Base-by-base conservation (phyloP, 2,888 invertebrate species). In the Drosophila infuscata region DNA sequence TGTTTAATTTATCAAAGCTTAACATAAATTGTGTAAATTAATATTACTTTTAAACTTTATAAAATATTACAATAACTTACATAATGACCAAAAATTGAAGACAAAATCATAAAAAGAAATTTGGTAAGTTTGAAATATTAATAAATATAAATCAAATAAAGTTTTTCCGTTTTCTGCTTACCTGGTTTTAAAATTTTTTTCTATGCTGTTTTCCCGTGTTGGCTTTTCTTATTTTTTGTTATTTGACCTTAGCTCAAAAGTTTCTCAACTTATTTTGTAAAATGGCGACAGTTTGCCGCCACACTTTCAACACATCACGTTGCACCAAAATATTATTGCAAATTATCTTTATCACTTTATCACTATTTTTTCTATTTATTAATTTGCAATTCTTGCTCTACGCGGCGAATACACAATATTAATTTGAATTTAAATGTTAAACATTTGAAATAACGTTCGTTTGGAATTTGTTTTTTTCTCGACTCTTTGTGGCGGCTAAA, bases 231-330 rank as follows among this genome's bases (percentile, higher is more conserved):
- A 1, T 41, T 32, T n/a, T 32, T 56, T 49, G 25, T 54, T 52
- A 52, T 65, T 61, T 60, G 36, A 38, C 52, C 49, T 64, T 33
- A 46, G 51, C 38, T 36, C 43, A 29, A 64, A 88, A 88, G 61
- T 85, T 85, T 33, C 20, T 2, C 48, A 57, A 54, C 56, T 51
- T 33, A 36, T 49, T 57, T 59, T 62, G 17, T 32, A 30, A 58
- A 62, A 20, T 74, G 82, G 71, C 82, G 89, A 88, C 89, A 87
- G 75, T 60, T 57, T 49, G 79, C 33, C 73, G 68, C 35, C 17
- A 11, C 53, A 63, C 41, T 59, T 57, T 20, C 15, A 2, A 15
- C 32, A 32, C 43, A 32, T 4, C 52, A 3, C 20, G 15, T 35
- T 33, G 33, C 36, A 32, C 15, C 32, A n/a, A 48, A 56, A 29